Conservation (phyloP, 35 echinoderm and acorn worm species). For the Lytechinus pictus region DNA sequence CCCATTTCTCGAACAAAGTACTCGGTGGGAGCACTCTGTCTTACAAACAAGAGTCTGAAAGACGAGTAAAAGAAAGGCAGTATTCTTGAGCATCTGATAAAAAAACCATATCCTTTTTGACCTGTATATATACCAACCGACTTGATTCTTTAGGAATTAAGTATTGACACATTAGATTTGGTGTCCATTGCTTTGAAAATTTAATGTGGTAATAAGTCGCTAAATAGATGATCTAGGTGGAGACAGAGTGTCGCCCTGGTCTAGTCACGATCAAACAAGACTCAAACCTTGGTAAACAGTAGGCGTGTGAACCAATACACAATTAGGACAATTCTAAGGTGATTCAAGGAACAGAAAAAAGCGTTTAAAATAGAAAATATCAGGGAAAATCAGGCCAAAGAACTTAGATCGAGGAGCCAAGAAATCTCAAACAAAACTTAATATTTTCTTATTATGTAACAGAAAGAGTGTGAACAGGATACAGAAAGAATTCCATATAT, state of each 20-base stretch:
- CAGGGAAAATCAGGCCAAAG: neutral
- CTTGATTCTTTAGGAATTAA: slow-evolving; percentile 15
- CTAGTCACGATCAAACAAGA: slow-evolving; percentile 43
- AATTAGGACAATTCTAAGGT: slow-evolving; percentile 23
- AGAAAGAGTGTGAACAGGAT: neutral
- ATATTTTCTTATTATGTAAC: neutral
- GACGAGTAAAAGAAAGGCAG: neutral
- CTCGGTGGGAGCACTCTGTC: neutral
- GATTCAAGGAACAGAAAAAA: neutral
- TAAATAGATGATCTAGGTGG: neutral
- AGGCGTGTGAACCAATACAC: slow-evolving; percentile 30
- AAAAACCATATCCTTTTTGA: neutral
- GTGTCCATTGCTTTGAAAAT: neutral
- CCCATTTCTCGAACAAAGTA: neutral
- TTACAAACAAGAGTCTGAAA: neutral
- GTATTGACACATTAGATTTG: slow-evolving; percentile 29
- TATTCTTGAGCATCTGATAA: neutral
- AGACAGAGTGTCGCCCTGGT: slow-evolving; percentile 39
- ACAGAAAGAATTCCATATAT: neutral
- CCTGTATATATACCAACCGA: neutral
- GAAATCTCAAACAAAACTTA: neutral
- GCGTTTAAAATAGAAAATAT: neutral
- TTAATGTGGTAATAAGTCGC: slow-evolving; percentile 27
- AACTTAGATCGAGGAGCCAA: neutral
- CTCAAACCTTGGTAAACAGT: slow-evolving; percentile 36